Percentiles rank a stretch among this genome's conserved stretches.
Conservation (phyloP, 2,113 vertebrate species). For the Syngnathus scovelli region DNA sequence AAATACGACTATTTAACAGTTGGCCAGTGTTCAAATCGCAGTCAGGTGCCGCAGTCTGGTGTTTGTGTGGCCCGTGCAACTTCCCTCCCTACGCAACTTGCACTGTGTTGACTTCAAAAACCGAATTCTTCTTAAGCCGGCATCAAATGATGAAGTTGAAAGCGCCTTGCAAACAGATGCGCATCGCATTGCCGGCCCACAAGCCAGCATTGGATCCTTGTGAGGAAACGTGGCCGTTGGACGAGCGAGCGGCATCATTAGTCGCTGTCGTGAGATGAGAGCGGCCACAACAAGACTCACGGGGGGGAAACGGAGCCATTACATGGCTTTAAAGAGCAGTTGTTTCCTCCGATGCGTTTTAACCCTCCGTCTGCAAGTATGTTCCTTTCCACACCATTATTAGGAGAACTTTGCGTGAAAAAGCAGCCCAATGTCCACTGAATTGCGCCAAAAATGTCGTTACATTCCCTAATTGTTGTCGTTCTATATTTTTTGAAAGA, state of each 20-base stretch:
- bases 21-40: not conserved
- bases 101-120: conserved; percentile 1
- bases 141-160: conserved; percentile 5
- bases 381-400: not conserved
- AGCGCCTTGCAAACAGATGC: not conserved
- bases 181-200: not conserved
- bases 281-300: not conserved
- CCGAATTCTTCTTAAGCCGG: not conserved
- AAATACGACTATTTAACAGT: not conserved
- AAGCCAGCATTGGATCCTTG: not conserved
- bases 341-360: not conserved
- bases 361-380: not conserved
- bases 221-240: not conserved
- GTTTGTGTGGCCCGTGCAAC: not conserved
- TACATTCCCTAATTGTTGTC: no score
- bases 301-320: conserved; percentile 1
- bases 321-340: not conserved
- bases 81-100: not conserved
- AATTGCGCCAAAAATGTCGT: no score
- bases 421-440: no score
- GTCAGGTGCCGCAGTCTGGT: not conserved
- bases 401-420: not conserved
- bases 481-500: no score
- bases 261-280: conserved; percentile 1
- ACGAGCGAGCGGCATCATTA: conserved; percentile 1